phyloP scores from a whole-genome alignment of 1,140 invertebrate species.

The Drosophila triauraria region DNA sequence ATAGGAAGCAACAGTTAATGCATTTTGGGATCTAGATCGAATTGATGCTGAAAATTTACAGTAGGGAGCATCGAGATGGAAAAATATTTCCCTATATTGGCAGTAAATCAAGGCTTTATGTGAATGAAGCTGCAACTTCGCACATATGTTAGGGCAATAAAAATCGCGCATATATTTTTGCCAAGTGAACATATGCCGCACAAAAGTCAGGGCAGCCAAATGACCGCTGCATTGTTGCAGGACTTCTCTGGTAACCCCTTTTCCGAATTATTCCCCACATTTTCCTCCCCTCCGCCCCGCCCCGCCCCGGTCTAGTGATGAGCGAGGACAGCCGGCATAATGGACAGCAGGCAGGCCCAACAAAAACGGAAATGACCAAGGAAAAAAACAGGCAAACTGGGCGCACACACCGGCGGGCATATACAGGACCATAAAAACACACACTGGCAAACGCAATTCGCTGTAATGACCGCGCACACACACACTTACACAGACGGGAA shows the following conservation, averaged over 20 bases:
- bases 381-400: constrained; percentile 61
- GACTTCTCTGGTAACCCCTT: constrained; percentile 7
- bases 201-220: constrained; percentile 15
- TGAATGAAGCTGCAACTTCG: neutral
- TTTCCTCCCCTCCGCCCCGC: neutral
- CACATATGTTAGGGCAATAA: neutral
- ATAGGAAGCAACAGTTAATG: no score
- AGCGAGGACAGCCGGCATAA: constrained; percentile 71
- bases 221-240: constrained; percentile 39
- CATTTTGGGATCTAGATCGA: no score
- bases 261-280: constrained; percentile 24
- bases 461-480: constrained; percentile 76
- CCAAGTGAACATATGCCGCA: constrained; percentile 7
- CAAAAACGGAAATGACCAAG: constrained; percentile 80
- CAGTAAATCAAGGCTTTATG: neutral
- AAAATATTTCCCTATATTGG: no score
- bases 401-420: constrained; percentile 19
- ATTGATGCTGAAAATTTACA: no score
- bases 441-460: constrained; percentile 62
- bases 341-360: constrained; percentile 46
- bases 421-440: constrained; percentile 66
- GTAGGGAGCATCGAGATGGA: no score
- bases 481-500: neutral
- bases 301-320: constrained; percentile 37
- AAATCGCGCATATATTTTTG: neutral